Base-by-base conservation (phyloP, 2,888 invertebrate genomes). In the Gymnosoma rotundatum region DNA sequence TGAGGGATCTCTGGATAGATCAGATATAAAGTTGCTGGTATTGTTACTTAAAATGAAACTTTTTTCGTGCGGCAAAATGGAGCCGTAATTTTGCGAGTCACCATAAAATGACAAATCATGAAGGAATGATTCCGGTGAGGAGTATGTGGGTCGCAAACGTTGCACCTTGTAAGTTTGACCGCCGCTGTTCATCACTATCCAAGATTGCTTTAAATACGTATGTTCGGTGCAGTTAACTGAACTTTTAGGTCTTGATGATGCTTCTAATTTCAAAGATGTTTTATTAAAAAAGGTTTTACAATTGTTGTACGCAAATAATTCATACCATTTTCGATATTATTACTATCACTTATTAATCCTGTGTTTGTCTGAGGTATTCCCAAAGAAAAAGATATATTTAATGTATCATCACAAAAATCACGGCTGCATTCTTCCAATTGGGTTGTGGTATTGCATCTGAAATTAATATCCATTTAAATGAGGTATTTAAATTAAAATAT, bases 301-400 rank as follows among this genome's bases (percentile, higher is more conserved):
- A 20, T 20, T 18, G 8, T 21, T 21, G 0, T 9, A 67, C 10
- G 58, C 3, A 58, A 61, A 18, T 56, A 25, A 32, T 64, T 0
- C 87, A 86, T 86, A 87, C 88, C 87, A 78, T 76, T 83, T 81
- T 88, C 89, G 60, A 74, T 87, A 38, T 84, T 86, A 67, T 87
- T 81, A 32, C 7, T 78, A 54, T 84, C 81, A 54, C 48, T 83
- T 56, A 25, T 21, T 21, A 25, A 2, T 20, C 64, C 67, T 3
- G 82, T 52, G 6, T 69, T 74, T 7, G 80, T 75, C 20, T 83
- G 87, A 45, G 92, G 90, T 75, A 91, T 88, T 14, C 91, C 91
- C 87, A 92, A 84, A 86, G 91, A 89, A 88, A 92, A 90, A 79
- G 92, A 92, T 88, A 92, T 91, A 88, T 91, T 90, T 88, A 92